These are phyloP conservation scores for Vanessa cardui DNA, from an alignment of 2,888 invertebrate genomes.

Conservation along the genomic window DNA sequence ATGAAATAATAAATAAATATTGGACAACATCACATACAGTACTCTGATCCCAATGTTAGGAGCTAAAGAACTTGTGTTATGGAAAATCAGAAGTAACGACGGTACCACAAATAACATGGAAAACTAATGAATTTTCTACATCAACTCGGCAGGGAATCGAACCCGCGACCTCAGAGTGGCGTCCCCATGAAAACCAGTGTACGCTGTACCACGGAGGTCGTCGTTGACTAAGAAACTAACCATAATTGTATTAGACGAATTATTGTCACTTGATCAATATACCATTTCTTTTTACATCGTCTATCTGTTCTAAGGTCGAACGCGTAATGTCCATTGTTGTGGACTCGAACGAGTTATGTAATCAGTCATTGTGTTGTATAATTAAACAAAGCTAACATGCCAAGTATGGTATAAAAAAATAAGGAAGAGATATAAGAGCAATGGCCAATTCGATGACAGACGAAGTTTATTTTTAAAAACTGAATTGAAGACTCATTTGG, in stretches of 20 bases:
- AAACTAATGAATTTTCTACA: too few species aligned
- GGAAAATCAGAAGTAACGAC: too few species aligned
- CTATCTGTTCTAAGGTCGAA: slow-evolving; percentile 14
- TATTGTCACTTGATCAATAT: not conserved
- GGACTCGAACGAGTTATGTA: slow-evolving; percentile 16
- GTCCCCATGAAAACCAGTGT: too few species aligned
- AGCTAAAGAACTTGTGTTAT: too few species aligned
- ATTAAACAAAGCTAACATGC: slow-evolving; percentile 14
- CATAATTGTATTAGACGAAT: not conserved
- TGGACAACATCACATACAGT: too few species aligned
- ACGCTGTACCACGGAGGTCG: too few species aligned
- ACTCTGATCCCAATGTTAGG: too few species aligned
- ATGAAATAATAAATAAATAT: too few species aligned
- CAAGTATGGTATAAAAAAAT: not conserved
- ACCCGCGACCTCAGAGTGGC: too few species aligned
- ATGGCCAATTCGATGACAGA: not conserved
- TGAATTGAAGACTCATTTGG: not conserved
- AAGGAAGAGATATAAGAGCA: slow-evolving; percentile 6
- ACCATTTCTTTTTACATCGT: slow-evolving; percentile 4
- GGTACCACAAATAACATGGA: too few species aligned
- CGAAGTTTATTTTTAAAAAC: not conserved
- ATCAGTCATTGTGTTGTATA: slow-evolving; percentile 15
- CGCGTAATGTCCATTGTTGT: slow-evolving; percentile 31
- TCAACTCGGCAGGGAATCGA: too few species aligned
- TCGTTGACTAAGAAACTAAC: too few species aligned